phyloP scores from a whole-genome alignment of 2,888 invertebrate genomes.

The Drosophila formosana region DNA sequence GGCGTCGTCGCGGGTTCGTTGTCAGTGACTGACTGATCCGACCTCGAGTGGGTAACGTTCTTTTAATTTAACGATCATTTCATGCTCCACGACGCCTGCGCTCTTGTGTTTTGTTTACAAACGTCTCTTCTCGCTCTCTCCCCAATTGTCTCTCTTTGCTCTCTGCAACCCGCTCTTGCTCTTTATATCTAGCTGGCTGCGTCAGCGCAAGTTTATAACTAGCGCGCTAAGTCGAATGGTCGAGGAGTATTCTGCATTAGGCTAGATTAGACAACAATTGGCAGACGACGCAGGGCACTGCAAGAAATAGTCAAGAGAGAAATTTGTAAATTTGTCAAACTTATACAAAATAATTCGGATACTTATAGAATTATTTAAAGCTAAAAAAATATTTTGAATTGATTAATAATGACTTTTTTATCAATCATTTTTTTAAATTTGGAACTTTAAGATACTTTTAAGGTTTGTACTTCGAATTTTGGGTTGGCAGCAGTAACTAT shows the following conservation, averaged over 20 bases:
- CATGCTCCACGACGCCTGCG: constrained; percentile 38
- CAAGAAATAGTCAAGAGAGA: constrained; percentile 26
- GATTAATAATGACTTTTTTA: too few species aligned
- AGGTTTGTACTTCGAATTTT: too few species aligned
- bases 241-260: constrained; percentile 31
- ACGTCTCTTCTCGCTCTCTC: constrained; percentile 8
- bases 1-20: constrained; percentile 72
- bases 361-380: too few species aligned
- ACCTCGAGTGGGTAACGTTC: constrained; percentile 68
- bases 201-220: constrained; percentile 37
- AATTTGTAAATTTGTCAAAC: too few species aligned
- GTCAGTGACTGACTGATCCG: constrained; percentile 73
- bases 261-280: constrained; percentile 61
- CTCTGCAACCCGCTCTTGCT: constrained; percentile 3
- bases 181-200: constrained; percentile 15
- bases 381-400: too few species aligned
- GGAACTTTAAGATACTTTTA: too few species aligned
- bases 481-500: too few species aligned
- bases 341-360: too few species aligned
- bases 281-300: constrained; percentile 40
- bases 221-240: constrained; percentile 22
- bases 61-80: constrained; percentile 77
- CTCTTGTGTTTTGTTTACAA: constrained; percentile 39
- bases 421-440: too few species aligned
- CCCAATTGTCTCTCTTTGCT: constrained; percentile 1